Conservation (phyloP, 2,797 vertebrate species). For the Anomalospiza imberbis region DNA sequence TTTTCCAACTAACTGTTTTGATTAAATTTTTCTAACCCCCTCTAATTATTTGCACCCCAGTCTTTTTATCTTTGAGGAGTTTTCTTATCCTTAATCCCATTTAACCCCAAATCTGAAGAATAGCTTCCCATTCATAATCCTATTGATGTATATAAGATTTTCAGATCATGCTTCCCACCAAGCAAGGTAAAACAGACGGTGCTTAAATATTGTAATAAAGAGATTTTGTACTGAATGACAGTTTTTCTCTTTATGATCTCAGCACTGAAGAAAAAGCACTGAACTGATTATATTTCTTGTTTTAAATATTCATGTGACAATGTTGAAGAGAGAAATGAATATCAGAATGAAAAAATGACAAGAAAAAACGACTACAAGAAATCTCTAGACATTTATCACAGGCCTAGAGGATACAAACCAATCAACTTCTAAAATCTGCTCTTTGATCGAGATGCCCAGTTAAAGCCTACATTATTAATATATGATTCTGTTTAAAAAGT, state of each 20-base stretch:
- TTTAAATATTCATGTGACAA: slow-evolving; percentile 74
- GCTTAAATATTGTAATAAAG: slow-evolving; percentile 62
- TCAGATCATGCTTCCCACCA: background rate
- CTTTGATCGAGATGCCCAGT: slow-evolving; percentile 69
- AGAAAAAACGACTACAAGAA: slow-evolving; percentile 55
- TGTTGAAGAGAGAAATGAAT: slow-evolving; percentile 66
- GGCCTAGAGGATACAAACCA: slow-evolving; percentile 69
- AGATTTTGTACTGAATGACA: slow-evolving; percentile 48
- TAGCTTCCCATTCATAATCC: background rate
- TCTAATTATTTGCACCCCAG: background rate
- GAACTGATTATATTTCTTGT: slow-evolving; percentile 64
- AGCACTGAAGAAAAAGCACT: slow-evolving; percentile 52
- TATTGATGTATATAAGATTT: background rate
- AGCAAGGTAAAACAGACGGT: slow-evolving; percentile 24
- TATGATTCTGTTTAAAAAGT: slow-evolving; percentile 71
- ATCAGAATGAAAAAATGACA: slow-evolving; percentile 61
- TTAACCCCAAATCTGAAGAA: background rate
- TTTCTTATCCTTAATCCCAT: slow-evolving; percentile 4
- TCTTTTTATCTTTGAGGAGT: background rate
- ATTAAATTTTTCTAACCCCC: background rate
- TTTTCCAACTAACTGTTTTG: background rate
- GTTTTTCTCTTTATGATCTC: slow-evolving; percentile 53
- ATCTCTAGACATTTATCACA: slow-evolving; percentile 70
- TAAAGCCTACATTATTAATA: slow-evolving; percentile 72
- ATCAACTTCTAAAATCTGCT: slow-evolving; percentile 65